Conservation (phyloP, 1,140 invertebrate genomes). For the Arctopsyche grandis region DNA sequence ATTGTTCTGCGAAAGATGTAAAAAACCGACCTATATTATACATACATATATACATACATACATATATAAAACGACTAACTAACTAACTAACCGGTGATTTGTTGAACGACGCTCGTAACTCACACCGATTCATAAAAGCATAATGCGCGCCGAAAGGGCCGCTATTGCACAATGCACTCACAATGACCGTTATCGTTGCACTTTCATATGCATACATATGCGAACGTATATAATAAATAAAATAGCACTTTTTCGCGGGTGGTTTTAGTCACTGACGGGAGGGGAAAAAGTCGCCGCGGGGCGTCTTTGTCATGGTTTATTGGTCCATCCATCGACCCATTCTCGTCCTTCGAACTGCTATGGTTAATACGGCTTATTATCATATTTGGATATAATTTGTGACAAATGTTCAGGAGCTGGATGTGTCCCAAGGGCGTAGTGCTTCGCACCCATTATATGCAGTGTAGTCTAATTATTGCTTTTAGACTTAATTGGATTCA, state of each 20-base stretch:
- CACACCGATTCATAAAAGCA: background rate
- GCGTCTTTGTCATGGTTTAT: slow-evolving; percentile 50
- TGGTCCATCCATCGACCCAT: slow-evolving; percentile 35
- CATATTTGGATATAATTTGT: no score
- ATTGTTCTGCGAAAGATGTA: background rate
- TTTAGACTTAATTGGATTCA: no score
- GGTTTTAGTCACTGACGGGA: no score
- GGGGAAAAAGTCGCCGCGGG: slow-evolving; percentile 43
- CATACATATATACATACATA: background rate
- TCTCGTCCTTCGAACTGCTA: background rate
- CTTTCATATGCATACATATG: background rate
- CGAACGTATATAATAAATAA: slow-evolving; percentile 27
- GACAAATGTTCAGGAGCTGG: no score
- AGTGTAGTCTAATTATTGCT: no score
- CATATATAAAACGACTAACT: background rate
- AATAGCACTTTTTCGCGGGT: slow-evolving; percentile 43
- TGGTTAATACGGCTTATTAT: no score
- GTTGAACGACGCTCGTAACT: background rate
- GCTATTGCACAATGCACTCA: background rate
- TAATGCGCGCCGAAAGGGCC: no score
- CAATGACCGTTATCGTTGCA: background rate
- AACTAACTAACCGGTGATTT: background rate
- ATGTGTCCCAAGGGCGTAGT: no score
- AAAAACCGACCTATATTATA: background rate
- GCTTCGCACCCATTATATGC: no score